These are phyloP conservation scores for Pissodes strobi DNA, from an alignment of 1,140 invertebrate species.

Conservation along the genomic window DNA sequence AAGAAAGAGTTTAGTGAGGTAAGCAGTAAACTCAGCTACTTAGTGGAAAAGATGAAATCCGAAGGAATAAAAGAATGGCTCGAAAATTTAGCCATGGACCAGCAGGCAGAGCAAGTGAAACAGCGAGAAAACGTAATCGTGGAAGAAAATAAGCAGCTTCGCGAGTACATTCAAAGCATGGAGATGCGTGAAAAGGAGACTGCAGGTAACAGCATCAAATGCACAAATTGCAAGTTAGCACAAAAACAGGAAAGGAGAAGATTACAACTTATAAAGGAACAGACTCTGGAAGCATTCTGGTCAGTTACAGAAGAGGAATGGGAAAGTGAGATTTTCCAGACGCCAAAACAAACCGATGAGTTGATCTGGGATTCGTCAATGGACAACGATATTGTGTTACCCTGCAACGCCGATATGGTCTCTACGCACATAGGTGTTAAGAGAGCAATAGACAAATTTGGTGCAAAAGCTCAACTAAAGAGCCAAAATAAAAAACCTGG, in stretches of 20 bases:
- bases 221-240: not conserved
- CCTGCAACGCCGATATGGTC: not conserved
- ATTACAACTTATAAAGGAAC: no score
- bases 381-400: not conserved
- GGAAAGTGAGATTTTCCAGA: no score
- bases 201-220: not conserved
- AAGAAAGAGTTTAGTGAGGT: slow-evolving; percentile 1
- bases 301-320: not conserved
- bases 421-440: not conserved
- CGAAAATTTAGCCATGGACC: not conserved
- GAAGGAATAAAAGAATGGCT: not conserved
- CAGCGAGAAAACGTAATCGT: not conserved
- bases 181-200: not conserved
- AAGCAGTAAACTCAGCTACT: not conserved
- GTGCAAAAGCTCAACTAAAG: not conserved
- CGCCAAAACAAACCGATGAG: not conserved
- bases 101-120: not conserved
- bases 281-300: no score
- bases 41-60: not conserved
- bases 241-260: not conserved
- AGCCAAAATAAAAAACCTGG: not conserved
- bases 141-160: slow-evolving; percentile 4
- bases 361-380: not conserved
- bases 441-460: no score
- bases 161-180: not conserved